phyloP scores from a whole-genome alignment of 2,888 invertebrate genomes.

The Macrosoma leucophasiata region DNA sequence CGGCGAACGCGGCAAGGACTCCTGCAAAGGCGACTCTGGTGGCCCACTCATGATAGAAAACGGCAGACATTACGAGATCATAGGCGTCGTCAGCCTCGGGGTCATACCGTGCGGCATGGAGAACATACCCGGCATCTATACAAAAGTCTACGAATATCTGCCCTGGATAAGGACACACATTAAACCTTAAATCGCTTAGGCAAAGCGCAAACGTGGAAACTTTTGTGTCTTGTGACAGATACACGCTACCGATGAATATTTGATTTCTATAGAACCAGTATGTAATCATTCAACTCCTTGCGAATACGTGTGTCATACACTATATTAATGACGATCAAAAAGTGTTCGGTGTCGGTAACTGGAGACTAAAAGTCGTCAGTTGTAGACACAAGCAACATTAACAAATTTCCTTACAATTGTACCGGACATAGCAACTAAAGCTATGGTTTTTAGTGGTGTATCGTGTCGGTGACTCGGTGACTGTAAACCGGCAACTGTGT shows the following conservation, averaged over 20 bases:
- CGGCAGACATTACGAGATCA: conserved; percentile 34
- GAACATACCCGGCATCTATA: conserved; percentile 79
- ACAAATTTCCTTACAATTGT: too few relatives aligned
- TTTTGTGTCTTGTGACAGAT: too few relatives aligned
- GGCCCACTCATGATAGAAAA: conserved; percentile 75
- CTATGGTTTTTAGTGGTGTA: too few relatives aligned
- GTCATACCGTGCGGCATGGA: conserved; percentile 76
- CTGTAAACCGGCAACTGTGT: too few relatives aligned
- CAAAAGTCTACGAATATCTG: conserved; percentile 72
- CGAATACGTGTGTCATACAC: conserved; percentile 1
- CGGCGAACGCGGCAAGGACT: conserved; percentile 72
- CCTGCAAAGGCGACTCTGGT: conserved; percentile 79
- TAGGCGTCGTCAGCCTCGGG: conserved; percentile 79
- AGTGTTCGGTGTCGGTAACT: conserved; percentile 4
- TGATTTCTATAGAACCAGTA: conserved; percentile 2
- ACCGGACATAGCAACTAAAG: too few relatives aligned
- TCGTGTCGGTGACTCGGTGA: too few relatives aligned
- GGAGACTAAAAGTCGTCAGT: conserved; percentile 3
- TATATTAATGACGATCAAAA: conserved; percentile 2
- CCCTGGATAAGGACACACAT: conserved; percentile 73
- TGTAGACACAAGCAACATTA: too few relatives aligned
- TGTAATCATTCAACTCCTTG: conserved; percentile 4
- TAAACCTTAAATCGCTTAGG: too few relatives aligned
- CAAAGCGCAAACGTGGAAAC: too few relatives aligned
- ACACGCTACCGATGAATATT: too few relatives aligned